These are phyloP conservation scores for Helicoverpa armigera DNA, from an alignment of 1,140 invertebrate genomes.

Conservation along the genomic window DNA sequence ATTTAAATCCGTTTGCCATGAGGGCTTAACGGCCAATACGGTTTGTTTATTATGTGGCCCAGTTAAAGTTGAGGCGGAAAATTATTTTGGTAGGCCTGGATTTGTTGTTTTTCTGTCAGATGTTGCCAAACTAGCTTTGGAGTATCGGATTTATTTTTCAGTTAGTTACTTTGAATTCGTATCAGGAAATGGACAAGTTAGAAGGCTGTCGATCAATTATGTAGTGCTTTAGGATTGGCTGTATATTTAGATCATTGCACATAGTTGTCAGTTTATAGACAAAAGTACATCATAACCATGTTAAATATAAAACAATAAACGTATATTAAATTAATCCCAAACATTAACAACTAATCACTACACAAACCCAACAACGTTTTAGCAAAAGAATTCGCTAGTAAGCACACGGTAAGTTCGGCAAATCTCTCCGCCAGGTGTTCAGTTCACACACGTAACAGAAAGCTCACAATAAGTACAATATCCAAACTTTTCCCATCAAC, in stretches of 20 bases:
- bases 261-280: not conserved
- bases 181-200: too few relatives aligned
- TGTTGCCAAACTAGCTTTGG: not conserved
- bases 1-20: constrained; percentile 23
- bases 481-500: constrained; percentile 46
- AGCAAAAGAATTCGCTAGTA: constrained; percentile 6
- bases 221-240: too few relatives aligned
- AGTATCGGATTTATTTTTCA: too few relatives aligned
- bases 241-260: too few relatives aligned
- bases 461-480: constrained; percentile 46
- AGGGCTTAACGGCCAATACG: not conserved
- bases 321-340: not conserved
- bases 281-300: not conserved
- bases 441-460: constrained; percentile 33
- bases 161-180: too few relatives aligned
- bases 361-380: constrained; percentile 1
- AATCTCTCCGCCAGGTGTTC: constrained; percentile 37
- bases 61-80: not conserved
- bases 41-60: not conserved
- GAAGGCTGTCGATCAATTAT: too few relatives aligned
- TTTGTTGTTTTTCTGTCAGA: not conserved
- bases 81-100: not conserved
- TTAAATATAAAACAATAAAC: not conserved
- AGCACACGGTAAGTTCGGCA: not conserved
- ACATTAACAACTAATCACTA: constrained; percentile 13